Base-by-base conservation (phyloP, 2,888 invertebrate genomes). In the Melitaea athalia region DNA sequence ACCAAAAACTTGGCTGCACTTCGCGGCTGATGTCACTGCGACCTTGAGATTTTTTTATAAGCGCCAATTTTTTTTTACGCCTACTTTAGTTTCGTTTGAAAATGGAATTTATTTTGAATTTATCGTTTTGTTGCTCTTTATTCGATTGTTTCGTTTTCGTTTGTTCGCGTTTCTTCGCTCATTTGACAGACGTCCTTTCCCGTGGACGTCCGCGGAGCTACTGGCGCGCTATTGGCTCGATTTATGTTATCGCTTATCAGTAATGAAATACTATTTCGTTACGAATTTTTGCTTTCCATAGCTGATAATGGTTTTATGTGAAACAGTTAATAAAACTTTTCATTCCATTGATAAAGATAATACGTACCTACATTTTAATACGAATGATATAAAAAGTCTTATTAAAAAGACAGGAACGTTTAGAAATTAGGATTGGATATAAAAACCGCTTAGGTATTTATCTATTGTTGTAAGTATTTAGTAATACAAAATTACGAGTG, bases 171-270 rank as follows among this genome's bases (percentile, higher is more conserved):
- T 24, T 66, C 70, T 73, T 72, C 68, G 68, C 81, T 78, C 76
- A 73, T 71, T 71, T 70, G 61, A 55, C 82, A 80, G 83, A 88
- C 91, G 87, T 89, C 87, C 85, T 78, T 67, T 72, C 80, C 72
- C 59, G 64, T 67, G 84, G 89, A 87, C 89, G 90, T 80, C 86
- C 81, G 86, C 82, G 77, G 81, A 79, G 80, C 85, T 81, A 91
- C 91, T 91, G 85, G 63, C 64, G 61, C 50, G 81, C 81, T 83
- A 84, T 75, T 78, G 77, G 76, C 64, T 68, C 70, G 60, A 47
- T 74, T 71, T 69, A 70, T 78, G 78, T 88, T 88, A 89, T 89
- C 89, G 72, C 80, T 80, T 85, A 86, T 85, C 85, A 81, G 77
- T 77, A 77, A 80, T 79, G 79, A 77, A 71, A 73, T 67, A 73